Percentiles rank a stretch among this genome's conserved stretches.
Evolutionary conservation across 2,797 vertebrate species (phyloP).

Genomic region (Eurystomus glaucurus): DNA sequence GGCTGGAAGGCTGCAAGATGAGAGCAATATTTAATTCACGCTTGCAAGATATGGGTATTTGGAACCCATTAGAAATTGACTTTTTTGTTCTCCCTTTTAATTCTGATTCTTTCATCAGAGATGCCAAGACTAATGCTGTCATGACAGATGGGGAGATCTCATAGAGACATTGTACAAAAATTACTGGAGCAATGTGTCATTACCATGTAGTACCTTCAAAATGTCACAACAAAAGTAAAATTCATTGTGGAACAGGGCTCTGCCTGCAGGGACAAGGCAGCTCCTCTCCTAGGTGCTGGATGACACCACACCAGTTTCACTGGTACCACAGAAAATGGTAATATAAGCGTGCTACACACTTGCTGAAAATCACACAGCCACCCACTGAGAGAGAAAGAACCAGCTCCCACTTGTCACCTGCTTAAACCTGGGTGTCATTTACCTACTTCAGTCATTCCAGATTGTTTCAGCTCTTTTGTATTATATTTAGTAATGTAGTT

Average conservation of each 20-base stretch:
- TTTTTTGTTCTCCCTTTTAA: slow-evolving; percentile 75
- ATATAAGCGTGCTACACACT: background rate
- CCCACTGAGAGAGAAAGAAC: background rate
- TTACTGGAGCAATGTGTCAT: slow-evolving; percentile 73
- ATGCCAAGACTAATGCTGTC: slow-evolving; percentile 76
- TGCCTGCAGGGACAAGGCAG: background rate
- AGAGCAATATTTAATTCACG: slow-evolving; percentile 73
- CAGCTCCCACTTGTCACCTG: background rate
- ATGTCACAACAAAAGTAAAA: slow-evolving; percentile 65
- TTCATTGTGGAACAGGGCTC: background rate
- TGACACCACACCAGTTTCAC: background rate
- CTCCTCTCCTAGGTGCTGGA: background rate
- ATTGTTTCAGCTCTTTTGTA: background rate
- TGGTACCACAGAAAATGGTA: background rate
- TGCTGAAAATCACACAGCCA: background rate
- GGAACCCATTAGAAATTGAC: slow-evolving; percentile 69
- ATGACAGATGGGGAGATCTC: slow-evolving; percentile 75
- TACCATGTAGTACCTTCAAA: slow-evolving; percentile 69
- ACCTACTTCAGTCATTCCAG: background rate
- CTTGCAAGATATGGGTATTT: slow-evolving; percentile 62
- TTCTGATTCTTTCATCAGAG: slow-evolving; percentile 73
- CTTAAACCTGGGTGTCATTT: background rate
- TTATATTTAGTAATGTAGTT: background rate
- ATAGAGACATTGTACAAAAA: slow-evolving; percentile 65
- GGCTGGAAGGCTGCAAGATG: slow-evolving; percentile 57